Conservation (phyloP, 2,113 vertebrate species). For the Dromiciops gliroides region DNA sequence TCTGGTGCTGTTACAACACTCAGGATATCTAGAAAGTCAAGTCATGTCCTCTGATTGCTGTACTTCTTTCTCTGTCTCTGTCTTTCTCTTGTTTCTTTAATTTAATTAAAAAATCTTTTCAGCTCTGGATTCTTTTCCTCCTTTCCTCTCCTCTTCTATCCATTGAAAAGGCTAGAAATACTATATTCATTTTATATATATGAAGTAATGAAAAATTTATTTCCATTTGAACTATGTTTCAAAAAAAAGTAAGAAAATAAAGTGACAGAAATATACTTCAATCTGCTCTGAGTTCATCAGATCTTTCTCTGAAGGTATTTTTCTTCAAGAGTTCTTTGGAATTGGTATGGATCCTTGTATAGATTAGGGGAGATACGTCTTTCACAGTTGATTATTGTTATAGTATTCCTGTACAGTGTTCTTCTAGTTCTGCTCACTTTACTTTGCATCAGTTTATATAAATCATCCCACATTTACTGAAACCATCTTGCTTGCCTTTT, state of each 20-base stretch:
- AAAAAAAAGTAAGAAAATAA: background rate
- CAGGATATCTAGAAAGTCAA: too few species aligned
- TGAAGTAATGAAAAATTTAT: background rate
- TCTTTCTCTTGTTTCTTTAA: background rate
- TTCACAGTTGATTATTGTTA: background rate
- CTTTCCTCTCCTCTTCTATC: background rate
- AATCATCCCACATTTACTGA: background rate
- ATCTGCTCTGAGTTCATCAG: background rate
- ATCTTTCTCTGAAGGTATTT: background rate
- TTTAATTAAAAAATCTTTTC: background rate
- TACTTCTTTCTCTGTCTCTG: background rate
- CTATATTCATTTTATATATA: too few species aligned
- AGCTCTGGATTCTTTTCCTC: background rate
- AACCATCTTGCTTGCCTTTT: background rate
- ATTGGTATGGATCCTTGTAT: background rate
- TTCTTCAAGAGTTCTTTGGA: background rate
- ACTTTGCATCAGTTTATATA: background rate
- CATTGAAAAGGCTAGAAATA: background rate
- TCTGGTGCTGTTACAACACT: too few species aligned
- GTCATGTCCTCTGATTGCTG: background rate
- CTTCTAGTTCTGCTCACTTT: background rate
- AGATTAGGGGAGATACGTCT: background rate
- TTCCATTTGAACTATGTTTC: background rate
- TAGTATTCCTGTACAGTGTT: background rate
- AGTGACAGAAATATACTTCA: background rate